Percentiles rank a stretch among this genome's conserved stretches.
Conservation (phyloP, 2,113 vertebrate species). For the Nothobranchius furzeri region DNA sequence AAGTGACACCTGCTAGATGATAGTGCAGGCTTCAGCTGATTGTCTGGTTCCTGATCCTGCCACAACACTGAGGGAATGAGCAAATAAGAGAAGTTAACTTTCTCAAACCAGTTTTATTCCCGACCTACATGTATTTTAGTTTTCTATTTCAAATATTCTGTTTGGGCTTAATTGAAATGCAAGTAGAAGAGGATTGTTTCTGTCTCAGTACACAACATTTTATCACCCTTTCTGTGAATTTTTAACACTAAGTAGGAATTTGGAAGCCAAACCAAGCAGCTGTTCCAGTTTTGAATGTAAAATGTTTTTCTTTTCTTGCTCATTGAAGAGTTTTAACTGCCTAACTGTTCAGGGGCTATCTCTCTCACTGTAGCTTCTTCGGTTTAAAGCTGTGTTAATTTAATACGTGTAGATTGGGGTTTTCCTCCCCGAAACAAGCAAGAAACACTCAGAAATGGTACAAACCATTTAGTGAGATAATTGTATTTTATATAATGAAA, state of each 20-base stretch:
- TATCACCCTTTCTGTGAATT: background rate
- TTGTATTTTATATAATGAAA: too few species aligned
- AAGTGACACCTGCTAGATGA: slow-evolving; percentile 55
- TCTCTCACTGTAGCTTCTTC: too few species aligned
- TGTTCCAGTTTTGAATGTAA: background rate
- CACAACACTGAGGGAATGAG: too few species aligned
- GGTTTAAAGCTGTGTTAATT: too few species aligned
- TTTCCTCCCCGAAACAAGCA: too few species aligned
- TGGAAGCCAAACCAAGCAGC: background rate
- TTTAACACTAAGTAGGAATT: background rate
- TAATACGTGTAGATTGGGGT: too few species aligned
- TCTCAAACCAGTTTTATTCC: too few species aligned
- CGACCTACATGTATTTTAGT: slow-evolving; percentile 25
- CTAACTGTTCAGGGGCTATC: background rate
- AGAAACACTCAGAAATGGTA: too few species aligned
- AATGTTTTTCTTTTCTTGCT: background rate
- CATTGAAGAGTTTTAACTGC: background rate
- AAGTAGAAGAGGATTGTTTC: background rate
- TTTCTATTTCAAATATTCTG: slow-evolving; percentile 16
- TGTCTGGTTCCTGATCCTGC: slow-evolving; percentile 11
- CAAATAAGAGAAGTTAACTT: too few species aligned
- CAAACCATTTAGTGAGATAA: too few species aligned
- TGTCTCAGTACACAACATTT: background rate
- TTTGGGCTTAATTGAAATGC: background rate
- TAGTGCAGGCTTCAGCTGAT: slow-evolving; percentile 46